Conservation (phyloP, 2,113 vertebrate genomes). For the Pygoscelis antarcticus region DNA sequence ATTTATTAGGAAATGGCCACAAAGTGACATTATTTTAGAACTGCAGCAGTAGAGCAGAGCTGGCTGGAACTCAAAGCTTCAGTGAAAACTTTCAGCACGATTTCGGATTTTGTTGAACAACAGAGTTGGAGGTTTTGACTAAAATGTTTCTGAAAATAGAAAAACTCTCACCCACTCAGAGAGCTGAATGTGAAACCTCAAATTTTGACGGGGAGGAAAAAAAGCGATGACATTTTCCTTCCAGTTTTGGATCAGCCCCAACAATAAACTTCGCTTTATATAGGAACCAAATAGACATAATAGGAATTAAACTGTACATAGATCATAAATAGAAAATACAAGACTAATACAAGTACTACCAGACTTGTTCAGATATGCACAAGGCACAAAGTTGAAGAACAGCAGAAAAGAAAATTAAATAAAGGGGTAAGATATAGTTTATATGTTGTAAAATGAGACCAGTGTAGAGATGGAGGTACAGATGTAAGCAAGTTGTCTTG, state of each 20-base stretch:
- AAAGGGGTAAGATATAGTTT: not conserved
- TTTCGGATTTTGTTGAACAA: constrained; percentile 7
- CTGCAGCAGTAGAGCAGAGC: not conserved
- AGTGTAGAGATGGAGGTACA: not conserved
- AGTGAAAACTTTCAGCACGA: not conserved
- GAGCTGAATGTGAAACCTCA: not conserved
- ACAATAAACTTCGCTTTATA: not conserved
- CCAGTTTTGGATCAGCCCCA: not conserved
- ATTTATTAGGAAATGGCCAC: not conserved
- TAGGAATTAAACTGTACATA: not conserved
- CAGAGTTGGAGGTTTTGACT: not conserved
- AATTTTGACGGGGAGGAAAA: not conserved
- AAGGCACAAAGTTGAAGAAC: not conserved
- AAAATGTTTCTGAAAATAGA: constrained; percentile 20
- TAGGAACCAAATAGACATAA: not conserved
- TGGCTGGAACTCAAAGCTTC: not conserved
- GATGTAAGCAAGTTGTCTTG: not conserved
- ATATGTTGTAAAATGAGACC: not conserved
- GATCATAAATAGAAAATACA: not conserved
- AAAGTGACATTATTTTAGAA: not conserved
- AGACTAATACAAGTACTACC: not conserved
- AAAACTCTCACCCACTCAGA: not conserved
- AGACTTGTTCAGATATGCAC: not conserved
- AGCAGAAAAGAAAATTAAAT: not conserved
- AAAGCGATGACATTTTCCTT: not conserved